phyloP scores from a whole-genome alignment of 2,113 vertebrate genomes.

The Neotragus pygmaeus region DNA sequence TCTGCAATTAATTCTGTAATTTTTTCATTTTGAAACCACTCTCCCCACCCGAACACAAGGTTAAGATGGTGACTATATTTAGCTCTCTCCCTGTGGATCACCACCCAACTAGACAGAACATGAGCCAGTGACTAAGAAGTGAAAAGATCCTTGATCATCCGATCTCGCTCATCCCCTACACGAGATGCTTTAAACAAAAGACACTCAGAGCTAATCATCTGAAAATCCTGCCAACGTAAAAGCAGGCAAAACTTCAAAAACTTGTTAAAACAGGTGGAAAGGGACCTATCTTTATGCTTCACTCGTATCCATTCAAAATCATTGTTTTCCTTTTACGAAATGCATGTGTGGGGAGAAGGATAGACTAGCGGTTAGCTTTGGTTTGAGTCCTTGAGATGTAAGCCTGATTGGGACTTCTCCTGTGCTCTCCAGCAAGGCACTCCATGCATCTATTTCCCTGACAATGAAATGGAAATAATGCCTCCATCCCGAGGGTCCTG shows the following conservation, averaged over 20 bases:
- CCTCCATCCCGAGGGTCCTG: constrained; percentile 14
- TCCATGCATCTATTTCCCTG: not conserved
- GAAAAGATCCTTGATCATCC: not conserved
- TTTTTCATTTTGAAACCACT: not conserved
- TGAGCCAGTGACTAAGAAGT: not conserved
- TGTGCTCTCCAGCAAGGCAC: constrained; percentile 12
- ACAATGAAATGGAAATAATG: constrained; percentile 14
- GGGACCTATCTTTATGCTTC: not conserved
- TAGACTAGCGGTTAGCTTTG: constrained; percentile 42
- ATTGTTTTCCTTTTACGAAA: constrained; percentile 42
- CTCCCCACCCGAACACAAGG: not conserved
- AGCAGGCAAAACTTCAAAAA: constrained; percentile 50
- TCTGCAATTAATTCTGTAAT: not conserved
- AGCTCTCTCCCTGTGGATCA: not conserved
- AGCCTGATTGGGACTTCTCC: not conserved
- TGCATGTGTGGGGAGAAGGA: not conserved
- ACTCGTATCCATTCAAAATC: constrained; percentile 23
- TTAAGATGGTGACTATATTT: not conserved
- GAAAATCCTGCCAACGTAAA: constrained; percentile 48
- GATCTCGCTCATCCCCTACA: not conserved
- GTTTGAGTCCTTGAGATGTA: constrained; percentile 2
- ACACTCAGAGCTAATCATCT: constrained; percentile 50
- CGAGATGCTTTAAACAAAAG: constrained; percentile 36
- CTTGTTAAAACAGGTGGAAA: constrained; percentile 44
- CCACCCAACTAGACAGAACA: not conserved